Percentiles rank a stretch among this genome's conserved stretches.
phyloP scores from a whole-genome alignment of 2,888 invertebrate species.

The Thumatha senex region DNA sequence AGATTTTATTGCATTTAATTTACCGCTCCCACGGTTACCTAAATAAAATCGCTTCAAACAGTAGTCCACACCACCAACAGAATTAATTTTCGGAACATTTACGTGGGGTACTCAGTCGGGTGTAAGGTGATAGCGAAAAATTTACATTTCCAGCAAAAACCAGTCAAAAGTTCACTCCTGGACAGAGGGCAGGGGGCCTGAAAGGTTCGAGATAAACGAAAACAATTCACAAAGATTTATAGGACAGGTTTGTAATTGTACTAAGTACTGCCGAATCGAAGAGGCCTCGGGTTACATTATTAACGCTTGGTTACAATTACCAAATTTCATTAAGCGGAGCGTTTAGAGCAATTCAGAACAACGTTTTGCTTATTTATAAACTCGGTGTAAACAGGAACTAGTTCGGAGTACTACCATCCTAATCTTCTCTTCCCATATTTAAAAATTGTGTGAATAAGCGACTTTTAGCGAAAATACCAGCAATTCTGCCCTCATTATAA shows the following conservation, averaged over 20 bases:
- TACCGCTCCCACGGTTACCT: too few species aligned
- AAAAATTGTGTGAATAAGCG: too few species aligned
- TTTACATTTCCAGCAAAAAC: slow-evolving; percentile 42
- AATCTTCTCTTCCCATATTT: too few species aligned
- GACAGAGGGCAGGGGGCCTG: slow-evolving; percentile 14
- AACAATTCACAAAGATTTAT: slow-evolving; percentile 62
- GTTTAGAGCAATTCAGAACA: not conserved
- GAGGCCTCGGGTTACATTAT: not conserved
- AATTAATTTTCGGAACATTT: slow-evolving; percentile 10
- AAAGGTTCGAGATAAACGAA: slow-evolving; percentile 61
- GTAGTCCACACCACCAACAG: slow-evolving; percentile 1
- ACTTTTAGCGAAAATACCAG: too few species aligned
- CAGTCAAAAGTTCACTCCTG: slow-evolving; percentile 9
- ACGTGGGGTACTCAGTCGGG: slow-evolving; percentile 9
- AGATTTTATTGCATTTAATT: too few species aligned
- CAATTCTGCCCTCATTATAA: too few species aligned
- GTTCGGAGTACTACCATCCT: too few species aligned
- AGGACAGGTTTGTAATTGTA: slow-evolving; percentile 52
- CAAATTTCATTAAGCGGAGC: not conserved
- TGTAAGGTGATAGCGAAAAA: slow-evolving; percentile 44
- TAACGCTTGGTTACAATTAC: not conserved
- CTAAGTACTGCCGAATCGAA: slow-evolving; percentile 37
- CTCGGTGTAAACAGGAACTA: too few species aligned
- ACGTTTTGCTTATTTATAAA: not conserved
- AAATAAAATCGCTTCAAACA: not conserved